Percentiles rank a stretch among this genome's conserved stretches.
phyloP scores from a whole-genome alignment of 2,113 vertebrate species.

The Podarcis cretensis region DNA sequence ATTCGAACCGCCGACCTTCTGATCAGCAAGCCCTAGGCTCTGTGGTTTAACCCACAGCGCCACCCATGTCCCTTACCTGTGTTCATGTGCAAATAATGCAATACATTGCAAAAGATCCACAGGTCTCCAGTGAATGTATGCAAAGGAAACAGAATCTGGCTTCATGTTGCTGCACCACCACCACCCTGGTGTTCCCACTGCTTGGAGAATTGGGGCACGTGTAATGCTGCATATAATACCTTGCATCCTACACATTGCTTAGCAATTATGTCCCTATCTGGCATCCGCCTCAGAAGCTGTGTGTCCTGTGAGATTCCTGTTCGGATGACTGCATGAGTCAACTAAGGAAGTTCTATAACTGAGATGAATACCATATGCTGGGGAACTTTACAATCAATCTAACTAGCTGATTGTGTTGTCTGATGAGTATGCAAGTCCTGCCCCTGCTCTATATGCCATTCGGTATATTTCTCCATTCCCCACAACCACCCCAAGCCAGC shows the following conservation, averaged over 20 bases:
- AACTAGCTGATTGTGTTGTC: not conserved
- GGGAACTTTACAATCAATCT: conserved; percentile 45
- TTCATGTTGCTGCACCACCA: no score
- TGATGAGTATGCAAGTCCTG: conserved; percentile 25
- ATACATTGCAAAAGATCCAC: no score
- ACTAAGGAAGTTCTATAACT: conserved; percentile 36
- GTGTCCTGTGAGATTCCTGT: conserved; percentile 57
- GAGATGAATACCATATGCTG: conserved; percentile 62
- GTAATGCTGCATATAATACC: not conserved
- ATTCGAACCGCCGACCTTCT: no score
- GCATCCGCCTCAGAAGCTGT: conserved; percentile 43
- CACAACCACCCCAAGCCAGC: conserved; percentile 17
- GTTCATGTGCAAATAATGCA: no score
- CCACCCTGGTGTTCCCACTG: no score
- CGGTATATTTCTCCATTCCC: not conserved
- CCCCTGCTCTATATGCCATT: conserved; percentile 20
- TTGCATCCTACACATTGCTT: not conserved
- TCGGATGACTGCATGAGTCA: conserved; percentile 58
- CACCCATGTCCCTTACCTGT: no score
- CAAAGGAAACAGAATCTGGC: no score
- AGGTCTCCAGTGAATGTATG: no score
- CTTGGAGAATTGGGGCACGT: no score
- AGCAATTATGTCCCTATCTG: not conserved
- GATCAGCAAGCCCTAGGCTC: no score
- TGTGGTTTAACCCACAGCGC: no score